Evolutionary conservation across 2,113 vertebrate species (phyloP).

Genomic region (Ailurus styani): DNA sequence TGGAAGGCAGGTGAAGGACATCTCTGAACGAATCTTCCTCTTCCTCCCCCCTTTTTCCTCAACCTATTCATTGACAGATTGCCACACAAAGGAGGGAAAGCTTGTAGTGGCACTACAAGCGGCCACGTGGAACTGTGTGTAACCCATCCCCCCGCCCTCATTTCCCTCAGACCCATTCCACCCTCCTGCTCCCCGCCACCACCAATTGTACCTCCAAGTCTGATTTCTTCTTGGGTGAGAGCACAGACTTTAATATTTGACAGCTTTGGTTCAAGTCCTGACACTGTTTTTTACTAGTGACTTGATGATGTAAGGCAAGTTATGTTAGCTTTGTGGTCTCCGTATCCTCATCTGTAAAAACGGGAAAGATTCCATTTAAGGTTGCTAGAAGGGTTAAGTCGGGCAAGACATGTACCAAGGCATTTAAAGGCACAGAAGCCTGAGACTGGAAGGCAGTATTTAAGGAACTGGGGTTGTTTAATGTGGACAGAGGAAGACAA

Average conservation of each 20-base stretch:
- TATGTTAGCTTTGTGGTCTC: background rate
- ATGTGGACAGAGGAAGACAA: background rate
- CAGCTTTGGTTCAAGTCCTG: background rate
- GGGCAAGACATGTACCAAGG: background rate
- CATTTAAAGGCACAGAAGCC: background rate
- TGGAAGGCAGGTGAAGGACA: background rate
- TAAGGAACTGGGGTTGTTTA: background rate
- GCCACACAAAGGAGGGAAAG: background rate
- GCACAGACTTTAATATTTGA: background rate
- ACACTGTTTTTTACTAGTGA: background rate
- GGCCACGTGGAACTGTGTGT: fast-evolving
- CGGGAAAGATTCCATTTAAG: background rate
- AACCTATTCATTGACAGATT: background rate
- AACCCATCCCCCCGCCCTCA: fast-evolving
- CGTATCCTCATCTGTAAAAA: background rate
- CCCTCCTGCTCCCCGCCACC: fast-evolving
- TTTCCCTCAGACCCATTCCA: no score
- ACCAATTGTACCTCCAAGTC: background rate
- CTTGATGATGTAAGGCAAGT: background rate
- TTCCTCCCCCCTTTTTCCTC: background rate
- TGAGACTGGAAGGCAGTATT: background rate
- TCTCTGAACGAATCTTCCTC: background rate
- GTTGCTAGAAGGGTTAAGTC: background rate
- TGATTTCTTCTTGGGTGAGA: background rate
- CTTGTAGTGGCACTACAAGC: background rate